Evolutionary conservation across 92 coral and sea anemone species (phyloP), one percentile per base, ranked within the genome.

Genomic region (Zoanthus sociatus): DNA sequence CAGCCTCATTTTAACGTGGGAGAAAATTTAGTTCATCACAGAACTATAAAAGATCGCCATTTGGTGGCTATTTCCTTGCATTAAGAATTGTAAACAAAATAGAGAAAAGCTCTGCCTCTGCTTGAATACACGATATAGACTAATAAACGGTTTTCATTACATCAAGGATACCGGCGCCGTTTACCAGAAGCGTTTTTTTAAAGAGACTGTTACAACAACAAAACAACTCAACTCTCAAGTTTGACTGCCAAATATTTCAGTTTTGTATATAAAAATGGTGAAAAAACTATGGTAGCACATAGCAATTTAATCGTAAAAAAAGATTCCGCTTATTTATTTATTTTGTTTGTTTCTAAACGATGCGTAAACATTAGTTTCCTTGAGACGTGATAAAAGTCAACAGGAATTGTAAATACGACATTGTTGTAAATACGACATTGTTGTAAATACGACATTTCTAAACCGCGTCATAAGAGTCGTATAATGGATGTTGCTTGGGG

Each of bases 331-430:
- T 21, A 30, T 8, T 33, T 11, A 10, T 12, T 11, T 46, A 21
- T 66, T 17, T 78, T 37, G n/a, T 26, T 58, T 6, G 15, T 11
- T 3, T 11, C 17, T 30, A 2, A 31, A 17, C 21, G 26, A 61
- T 7, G 45, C 44, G 42, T 79, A 46, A 47, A 44, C 73, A 46
- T 12, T 13, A 81, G 9, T 21, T 26, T 32, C 8, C 21, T 63
- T 66, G 85, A 66, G 42, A 81, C 46, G 75, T 66, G 85, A 81
- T 81, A 44, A 66, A 81, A 66, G 47, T 18, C 74, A 67, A 64
- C 76, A 64, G 84, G 84, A 79, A 20, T 13, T 45, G 20, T 53
- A 81, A 81, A 81, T 45, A 56, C 26, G 73, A 54, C 72, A 61
- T n/a, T 26, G 26, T 26, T 26, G 0, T 26, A 26, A 26, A 26